These are phyloP conservation scores for Montipora efflorescens DNA, from an alignment of 64 coral and sea anemone genomes.

Conservation along the genomic window DNA sequence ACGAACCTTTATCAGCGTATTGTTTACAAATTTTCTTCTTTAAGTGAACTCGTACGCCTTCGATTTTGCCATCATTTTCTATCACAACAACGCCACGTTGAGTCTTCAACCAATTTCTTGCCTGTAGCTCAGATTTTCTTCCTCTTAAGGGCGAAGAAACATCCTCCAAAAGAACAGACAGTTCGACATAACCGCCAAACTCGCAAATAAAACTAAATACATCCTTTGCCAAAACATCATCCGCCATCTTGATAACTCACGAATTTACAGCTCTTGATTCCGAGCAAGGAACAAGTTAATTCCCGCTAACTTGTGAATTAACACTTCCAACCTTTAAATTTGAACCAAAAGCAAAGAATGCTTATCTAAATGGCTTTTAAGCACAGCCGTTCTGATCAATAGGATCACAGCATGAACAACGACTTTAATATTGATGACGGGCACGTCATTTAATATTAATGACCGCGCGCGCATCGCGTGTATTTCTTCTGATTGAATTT, in stretches of 20 bases:
- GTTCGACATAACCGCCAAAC: constrained; percentile 40
- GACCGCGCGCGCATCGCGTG: no score
- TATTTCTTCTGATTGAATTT: no score
- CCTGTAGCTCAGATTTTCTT: neutral
- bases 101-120: neutral
- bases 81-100: neutral
- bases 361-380: no score
- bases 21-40: constrained; percentile 42
- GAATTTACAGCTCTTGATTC: no score
- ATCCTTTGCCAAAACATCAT: constrained; percentile 14
- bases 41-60: constrained; percentile 21
- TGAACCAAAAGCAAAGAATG: no score
- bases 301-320: no score
- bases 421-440: no score
- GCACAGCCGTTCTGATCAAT: no score
- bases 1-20: constrained; percentile 20
- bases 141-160: constrained; percentile 40
- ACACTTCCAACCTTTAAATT: no score
- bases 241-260: constrained; percentile 11
- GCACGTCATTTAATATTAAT: no score
- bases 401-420: no score
- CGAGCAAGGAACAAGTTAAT: no score
- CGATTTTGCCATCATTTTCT: neutral
- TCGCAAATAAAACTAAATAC: constrained; percentile 55
- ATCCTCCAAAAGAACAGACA: constrained; percentile 25